Evolutionary conservation across 2,888 invertebrate species (phyloP), one percentile per base, ranked within the genome.

Genomic region (Tortrix viridana): DNA sequence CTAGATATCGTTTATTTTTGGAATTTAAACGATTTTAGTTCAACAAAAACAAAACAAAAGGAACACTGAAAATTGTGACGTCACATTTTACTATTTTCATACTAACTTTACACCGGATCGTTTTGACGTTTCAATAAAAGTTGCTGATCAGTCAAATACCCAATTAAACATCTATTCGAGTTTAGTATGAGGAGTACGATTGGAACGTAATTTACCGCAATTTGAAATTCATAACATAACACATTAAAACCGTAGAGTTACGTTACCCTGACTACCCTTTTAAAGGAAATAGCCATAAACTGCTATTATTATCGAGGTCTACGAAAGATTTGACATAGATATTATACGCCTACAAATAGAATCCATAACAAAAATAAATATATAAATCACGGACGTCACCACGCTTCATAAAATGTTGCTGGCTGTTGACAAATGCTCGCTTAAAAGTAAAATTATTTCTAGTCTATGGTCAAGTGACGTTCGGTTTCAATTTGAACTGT

Each of bases 381-480:
- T 16, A 52, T 57, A 62, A 57, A 57, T 57, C 62, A 53, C 18
- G 47, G n/a, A 23, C 52, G 41, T 57, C 67, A 70, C 62, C 72
- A 65, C 67, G 60, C 58, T 71, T 69, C 71, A 72, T 77, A 74
- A 71, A 71, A 67, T n/a, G 46, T 52, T 18, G 53, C 60, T 71
- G 58, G 38, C 47, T 26, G 67, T 67, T 67, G 64, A 61, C 63
- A 60, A 63, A 67, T 54, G 32, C 12, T 32, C 12, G 32, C 32
- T 32, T 32, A 32, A 32, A 32, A 32, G 32, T 32, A 32, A 32
- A 32, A 12, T 12, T 1, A 32, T 32, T 32, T 32, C 32, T 32
- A 32, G 32, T 32, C 32, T 32, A 12, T 32, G 32, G 32, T 32
- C 32, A 32, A 32, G 32, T 32, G 12, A 32, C 12, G 4, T 12